Percentiles rank a stretch among this genome's conserved stretches.
phyloP scores from a whole-genome alignment of 2,113 vertebrate genomes.

The Vireo altiloquus region DNA sequence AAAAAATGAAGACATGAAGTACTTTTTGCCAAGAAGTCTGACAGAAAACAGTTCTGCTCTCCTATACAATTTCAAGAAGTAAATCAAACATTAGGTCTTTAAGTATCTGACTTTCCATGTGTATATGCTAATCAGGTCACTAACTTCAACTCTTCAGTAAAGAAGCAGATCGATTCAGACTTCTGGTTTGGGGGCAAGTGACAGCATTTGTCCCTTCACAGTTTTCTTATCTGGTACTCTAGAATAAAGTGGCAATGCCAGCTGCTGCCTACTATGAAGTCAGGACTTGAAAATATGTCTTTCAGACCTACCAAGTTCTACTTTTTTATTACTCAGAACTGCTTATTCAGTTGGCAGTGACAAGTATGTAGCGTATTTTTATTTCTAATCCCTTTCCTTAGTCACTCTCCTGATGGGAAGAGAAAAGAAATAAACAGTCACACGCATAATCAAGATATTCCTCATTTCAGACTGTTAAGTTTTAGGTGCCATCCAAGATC shows the following conservation, averaged over 20 bases:
- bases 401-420: too few species aligned
- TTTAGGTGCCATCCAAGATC: not conserved
- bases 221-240: not conserved
- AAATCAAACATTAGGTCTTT: not conserved
- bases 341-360: not conserved
- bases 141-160: not conserved
- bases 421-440: not conserved
- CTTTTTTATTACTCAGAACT: not conserved
- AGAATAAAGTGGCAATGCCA: not conserved
- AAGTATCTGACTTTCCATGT: not conserved
- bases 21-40: not conserved
- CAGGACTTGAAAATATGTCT: not conserved
- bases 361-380: fast-evolving
- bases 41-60: not conserved
- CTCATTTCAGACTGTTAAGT: not conserved
- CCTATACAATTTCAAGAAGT: not conserved
- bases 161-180: not conserved
- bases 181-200: not conserved
- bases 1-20: not conserved
- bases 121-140: not conserved
- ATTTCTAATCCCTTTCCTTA: not conserved
- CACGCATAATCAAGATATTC: not conserved
- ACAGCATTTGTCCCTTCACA: not conserved
- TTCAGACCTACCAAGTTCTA: not conserved
- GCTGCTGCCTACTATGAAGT: not conserved